A percentile compares a stretch with the other conserved stretches of the same genome.
Evolutionary conservation across 2,888 invertebrate genomes (phyloP).

Genomic region (Acheta domesticus): DNA sequence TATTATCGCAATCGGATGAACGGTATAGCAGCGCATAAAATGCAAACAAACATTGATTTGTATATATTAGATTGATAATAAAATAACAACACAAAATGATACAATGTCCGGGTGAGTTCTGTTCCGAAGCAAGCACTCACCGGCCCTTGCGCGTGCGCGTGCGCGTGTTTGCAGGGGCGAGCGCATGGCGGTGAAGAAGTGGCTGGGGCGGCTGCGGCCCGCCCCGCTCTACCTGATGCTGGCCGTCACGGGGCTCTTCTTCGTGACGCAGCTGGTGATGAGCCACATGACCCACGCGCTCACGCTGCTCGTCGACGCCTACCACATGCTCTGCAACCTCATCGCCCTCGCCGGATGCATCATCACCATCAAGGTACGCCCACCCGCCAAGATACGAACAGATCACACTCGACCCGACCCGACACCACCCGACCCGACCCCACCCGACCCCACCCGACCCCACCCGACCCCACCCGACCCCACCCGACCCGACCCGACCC

Average conservation of each 20-base stretch:
- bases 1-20: too few species aligned
- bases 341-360: conserved; percentile 79
- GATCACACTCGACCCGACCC: too few species aligned
- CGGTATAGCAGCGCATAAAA: too few species aligned
- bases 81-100: too few species aligned
- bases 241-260: conserved; percentile 68
- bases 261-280: conserved; percentile 76
- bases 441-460: too few species aligned
- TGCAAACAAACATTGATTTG: too few species aligned
- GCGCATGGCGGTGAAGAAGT: conserved; percentile 73
- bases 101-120: too few species aligned
- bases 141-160: background rate
- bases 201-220: conserved; percentile 70
- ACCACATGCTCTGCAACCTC: conserved; percentile 91
- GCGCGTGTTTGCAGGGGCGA: background rate
- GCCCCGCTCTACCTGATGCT: conserved; percentile 71
- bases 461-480: too few species aligned
- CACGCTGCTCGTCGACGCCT: conserved; percentile 86
- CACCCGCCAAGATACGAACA: background rate
- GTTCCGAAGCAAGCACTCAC: too few species aligned
- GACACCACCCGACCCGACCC: too few species aligned
- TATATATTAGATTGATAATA: too few species aligned
- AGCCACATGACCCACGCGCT: conserved; percentile 89
- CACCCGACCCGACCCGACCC: too few species aligned
- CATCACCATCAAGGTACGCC: conserved; percentile 70